A percentile compares a stretch with the other conserved stretches of the same genome.
Evolutionary conservation across 2,888 invertebrate species (phyloP).

Genomic region (Chloromyia formosa): DNA sequence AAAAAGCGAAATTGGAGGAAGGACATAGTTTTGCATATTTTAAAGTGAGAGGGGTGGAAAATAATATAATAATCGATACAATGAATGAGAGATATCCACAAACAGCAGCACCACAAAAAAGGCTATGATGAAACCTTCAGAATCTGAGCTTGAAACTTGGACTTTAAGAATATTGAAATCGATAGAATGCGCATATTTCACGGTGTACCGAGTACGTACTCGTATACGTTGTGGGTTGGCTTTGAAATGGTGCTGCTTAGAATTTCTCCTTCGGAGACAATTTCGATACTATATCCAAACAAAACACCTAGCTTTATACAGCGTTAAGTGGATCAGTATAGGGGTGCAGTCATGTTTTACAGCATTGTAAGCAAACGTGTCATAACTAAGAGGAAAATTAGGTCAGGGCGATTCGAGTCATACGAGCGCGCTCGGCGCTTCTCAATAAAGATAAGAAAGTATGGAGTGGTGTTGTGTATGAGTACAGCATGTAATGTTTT

Average conservation of each 20-base stretch:
- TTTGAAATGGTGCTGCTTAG: conserved; percentile 10
- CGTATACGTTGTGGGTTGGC: neutral
- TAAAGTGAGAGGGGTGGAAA: conserved; percentile 7
- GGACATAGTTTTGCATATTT: conserved; percentile 35
- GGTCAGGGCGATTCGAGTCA: conserved; percentile 41
- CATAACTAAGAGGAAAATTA: conserved; percentile 38
- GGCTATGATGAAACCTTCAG: conserved; percentile 10
- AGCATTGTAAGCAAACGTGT: conserved; percentile 42
- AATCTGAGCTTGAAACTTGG: conserved; percentile 16
- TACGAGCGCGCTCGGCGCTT: conserved; percentile 24
- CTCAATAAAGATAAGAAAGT: conserved; percentile 37
- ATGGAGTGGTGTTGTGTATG: conserved; percentile 24
- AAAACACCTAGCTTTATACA: neutral
- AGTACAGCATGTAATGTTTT: neutral
- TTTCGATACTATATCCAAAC: neutral
- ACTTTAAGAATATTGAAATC: conserved; percentile 27
- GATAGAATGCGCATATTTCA: conserved; percentile 20
- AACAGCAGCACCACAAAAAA: neutral
- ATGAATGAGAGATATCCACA: neutral
- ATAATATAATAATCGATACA: conserved; percentile 11
- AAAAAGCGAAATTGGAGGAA: conserved; percentile 44
- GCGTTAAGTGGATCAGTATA: neutral
- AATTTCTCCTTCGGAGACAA: conserved; percentile 18
- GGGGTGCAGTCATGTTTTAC: conserved; percentile 30
- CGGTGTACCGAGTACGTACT: too few species aligned